Percentiles rank a stretch among this genome's conserved stretches.
Conservation (phyloP, 2,888 invertebrate species). For the Clepsis dumicolana region DNA sequence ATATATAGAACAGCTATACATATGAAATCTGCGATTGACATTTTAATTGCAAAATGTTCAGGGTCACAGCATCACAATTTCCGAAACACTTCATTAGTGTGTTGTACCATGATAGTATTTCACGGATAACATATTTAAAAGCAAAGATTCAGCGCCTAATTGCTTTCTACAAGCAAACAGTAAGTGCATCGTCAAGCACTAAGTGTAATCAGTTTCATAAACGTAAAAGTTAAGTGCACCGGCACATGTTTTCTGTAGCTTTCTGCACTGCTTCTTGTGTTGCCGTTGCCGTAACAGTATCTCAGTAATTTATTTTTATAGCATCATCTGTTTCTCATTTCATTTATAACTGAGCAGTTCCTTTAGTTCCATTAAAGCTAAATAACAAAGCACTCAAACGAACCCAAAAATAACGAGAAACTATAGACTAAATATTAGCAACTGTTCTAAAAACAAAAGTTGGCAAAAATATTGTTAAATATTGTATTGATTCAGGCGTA, state of each 20-base stretch:
- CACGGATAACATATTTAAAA: neutral
- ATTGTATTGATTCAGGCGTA: too few relatives aligned
- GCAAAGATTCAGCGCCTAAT: slow-evolving; percentile 14
- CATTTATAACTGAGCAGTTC: neutral
- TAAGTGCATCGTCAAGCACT: slow-evolving; percentile 12
- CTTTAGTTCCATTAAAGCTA: neutral
- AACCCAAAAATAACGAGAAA: too few relatives aligned
- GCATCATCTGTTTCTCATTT: neutral
- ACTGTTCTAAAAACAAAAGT: too few relatives aligned
- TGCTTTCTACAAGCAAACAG: slow-evolving; percentile 16
- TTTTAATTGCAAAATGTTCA: too few relatives aligned
- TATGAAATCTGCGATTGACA: too few relatives aligned
- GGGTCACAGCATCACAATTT: too few relatives aligned
- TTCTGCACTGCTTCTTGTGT: slow-evolving; percentile 15
- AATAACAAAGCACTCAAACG: too few relatives aligned
- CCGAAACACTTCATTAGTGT: too few relatives aligned
- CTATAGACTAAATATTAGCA: too few relatives aligned
- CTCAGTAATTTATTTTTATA: slow-evolving; percentile 14
- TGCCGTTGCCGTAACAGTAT: neutral
- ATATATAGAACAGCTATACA: neutral
- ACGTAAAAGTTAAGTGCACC: slow-evolving; percentile 31
- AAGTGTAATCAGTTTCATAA: slow-evolving; percentile 24
- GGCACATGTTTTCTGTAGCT: slow-evolving; percentile 17
- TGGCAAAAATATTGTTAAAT: too few relatives aligned
- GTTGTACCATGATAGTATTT: neutral